Evolutionary conservation across 1,140 invertebrate genomes (phyloP).

Genomic region (Tenebrio molitor): DNA sequence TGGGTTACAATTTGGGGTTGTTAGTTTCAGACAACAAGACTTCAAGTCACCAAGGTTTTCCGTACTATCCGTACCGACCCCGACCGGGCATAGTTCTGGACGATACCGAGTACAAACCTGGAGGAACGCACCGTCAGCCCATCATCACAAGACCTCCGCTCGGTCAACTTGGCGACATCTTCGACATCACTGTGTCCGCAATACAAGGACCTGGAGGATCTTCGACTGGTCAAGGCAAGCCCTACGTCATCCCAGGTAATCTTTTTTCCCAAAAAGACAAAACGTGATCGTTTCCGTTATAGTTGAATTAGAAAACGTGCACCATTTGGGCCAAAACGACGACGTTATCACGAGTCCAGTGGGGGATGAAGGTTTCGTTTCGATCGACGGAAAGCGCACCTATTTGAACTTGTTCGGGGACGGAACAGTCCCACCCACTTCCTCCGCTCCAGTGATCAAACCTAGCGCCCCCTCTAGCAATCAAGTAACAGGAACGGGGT

Average conservation of each 20-base stretch:
- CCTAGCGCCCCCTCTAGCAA: conserved; percentile 62
- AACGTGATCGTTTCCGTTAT: conserved; percentile 40
- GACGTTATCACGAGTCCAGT: conserved; percentile 84
- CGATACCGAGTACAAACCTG: conserved; percentile 82
- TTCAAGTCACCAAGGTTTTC: conserved; percentile 51
- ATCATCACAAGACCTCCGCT: conserved; percentile 63
- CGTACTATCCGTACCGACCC: conserved; percentile 73
- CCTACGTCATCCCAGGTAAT: conserved; percentile 71
- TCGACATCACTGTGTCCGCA: conserved; percentile 89
- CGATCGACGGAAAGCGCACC: conserved; percentile 91
- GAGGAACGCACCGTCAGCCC: conserved; percentile 65
- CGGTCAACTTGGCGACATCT: conserved; percentile 79
- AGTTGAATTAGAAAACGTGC: conserved; percentile 64
- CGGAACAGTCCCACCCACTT: conserved; percentile 52
- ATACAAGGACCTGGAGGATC: conserved; percentile 82
- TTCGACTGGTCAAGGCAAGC: conserved; percentile 67
- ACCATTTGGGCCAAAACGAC: conserved; percentile 56
- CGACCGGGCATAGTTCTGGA: conserved; percentile 86
- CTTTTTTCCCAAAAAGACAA: not conserved
- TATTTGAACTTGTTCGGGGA: conserved; percentile 87
- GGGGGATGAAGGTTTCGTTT: conserved; percentile 87
- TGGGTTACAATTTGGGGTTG: too few species aligned
- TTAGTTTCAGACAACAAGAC: conserved; percentile 24
- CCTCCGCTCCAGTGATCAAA: conserved; percentile 55
- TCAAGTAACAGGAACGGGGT: conserved; percentile 58